A percentile compares a stretch with the other conserved stretches of the same genome.
phyloP scores from a whole-genome alignment of 2,888 invertebrate species.

The Drosophila diplacantha region DNA sequence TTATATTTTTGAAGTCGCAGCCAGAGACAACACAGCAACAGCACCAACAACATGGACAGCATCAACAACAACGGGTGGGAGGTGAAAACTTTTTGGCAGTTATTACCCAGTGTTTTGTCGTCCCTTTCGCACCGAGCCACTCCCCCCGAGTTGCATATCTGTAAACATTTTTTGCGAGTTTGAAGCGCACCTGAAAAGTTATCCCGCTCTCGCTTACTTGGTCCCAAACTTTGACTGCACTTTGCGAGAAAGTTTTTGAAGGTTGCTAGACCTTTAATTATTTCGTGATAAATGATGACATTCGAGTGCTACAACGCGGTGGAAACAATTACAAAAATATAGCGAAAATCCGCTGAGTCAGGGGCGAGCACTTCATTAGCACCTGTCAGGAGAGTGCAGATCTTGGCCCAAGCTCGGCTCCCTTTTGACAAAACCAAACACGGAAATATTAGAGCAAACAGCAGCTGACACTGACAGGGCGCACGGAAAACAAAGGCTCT shows the following conservation, averaged over 20 bases:
- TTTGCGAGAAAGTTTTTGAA: conserved; percentile 40
- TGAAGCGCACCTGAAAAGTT: conserved; percentile 66
- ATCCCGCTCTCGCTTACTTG: conserved; percentile 24
- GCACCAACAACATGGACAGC: conserved; percentile 3
- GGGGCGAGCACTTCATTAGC: conserved; percentile 64
- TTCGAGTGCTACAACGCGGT: conserved; percentile 54
- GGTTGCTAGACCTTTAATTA: conserved; percentile 73
- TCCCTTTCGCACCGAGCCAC: conserved; percentile 29
- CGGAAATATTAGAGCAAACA: conserved; percentile 68
- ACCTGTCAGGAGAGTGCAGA: conserved; percentile 46
- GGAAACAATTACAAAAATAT: conserved; percentile 44
- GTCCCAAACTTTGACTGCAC: conserved; percentile 40
- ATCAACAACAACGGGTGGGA: conserved; percentile 2
- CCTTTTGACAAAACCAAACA: conserved; percentile 61
- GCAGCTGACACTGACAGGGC: conserved; percentile 70
- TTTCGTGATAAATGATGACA: conserved; percentile 77
- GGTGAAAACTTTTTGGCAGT: conserved; percentile 68
- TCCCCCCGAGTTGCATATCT: conserved; percentile 56
- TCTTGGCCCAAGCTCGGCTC: conserved; percentile 12
- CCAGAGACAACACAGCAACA: conserved; percentile 45
- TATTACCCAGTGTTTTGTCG: conserved; percentile 73
- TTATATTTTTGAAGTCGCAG: conserved; percentile 73
- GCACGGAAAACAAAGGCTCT: conserved; percentile 28
- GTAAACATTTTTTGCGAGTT: conserved; percentile 72
- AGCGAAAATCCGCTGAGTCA: conserved; percentile 39